Conservation (phyloP, 2,797 vertebrate species). For the Gila robusta region DNA sequence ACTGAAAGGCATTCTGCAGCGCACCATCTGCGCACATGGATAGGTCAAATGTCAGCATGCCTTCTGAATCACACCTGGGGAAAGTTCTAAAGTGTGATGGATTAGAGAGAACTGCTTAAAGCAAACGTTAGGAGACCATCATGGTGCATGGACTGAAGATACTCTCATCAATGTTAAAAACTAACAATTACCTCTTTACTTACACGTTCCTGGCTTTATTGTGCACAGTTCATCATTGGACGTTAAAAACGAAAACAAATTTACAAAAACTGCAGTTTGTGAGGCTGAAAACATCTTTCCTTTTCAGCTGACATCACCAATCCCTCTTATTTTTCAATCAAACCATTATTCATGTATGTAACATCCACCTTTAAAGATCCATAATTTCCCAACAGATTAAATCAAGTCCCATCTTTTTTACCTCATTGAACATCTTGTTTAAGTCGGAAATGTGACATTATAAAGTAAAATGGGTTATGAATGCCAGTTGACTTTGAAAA, state of each 20-base stretch:
- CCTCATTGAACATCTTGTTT: not conserved
- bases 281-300: not conserved
- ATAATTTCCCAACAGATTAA: not conserved
- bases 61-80: conserved; percentile 31
- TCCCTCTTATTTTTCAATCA: not conserved
- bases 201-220: not conserved
- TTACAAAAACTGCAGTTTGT: not conserved
- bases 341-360: not conserved
- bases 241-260: not conserved
- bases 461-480: conserved; percentile 4
- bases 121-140: not conserved
- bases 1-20: conserved; percentile 39
- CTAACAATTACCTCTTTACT: not conserved
- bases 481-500: conserved; percentile 5
- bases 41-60: conserved; percentile 32
- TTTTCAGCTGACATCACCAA: not conserved
- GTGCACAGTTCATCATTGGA: not conserved
- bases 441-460: not conserved
- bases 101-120: conserved; percentile 42
- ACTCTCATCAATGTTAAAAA: not conserved
- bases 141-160: conserved; percentile 7
- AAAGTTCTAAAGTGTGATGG: conserved; percentile 31
- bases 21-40: conserved; percentile 53
- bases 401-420: not conserved
- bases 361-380: not conserved